Conservation (phyloP, 2,797 vertebrate species). For the Tympanoctomys barrerae region DNA sequence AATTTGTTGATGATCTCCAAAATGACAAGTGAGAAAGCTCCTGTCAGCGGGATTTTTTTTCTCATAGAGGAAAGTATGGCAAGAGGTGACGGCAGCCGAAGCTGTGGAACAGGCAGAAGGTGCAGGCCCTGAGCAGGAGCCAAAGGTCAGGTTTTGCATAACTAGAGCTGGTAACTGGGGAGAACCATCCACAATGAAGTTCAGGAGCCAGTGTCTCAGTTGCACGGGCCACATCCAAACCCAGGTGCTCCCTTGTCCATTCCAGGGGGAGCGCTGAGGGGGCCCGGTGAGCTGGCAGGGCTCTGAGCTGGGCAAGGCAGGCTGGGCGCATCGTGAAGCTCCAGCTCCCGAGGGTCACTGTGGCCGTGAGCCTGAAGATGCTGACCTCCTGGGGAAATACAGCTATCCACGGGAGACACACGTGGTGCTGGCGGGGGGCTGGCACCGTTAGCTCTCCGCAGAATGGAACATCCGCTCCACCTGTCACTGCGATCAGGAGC, state of each 20-base stretch:
- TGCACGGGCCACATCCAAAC: background rate
- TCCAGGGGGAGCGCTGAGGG: background rate
- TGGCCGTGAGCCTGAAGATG: fast-evolving
- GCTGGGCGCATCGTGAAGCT: fast-evolving
- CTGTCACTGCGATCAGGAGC: background rate
- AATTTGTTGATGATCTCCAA: conserved; percentile 85
- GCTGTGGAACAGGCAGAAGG: conserved; percentile 67
- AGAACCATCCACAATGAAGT: conserved; percentile 40
- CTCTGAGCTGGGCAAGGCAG: fast-evolving
- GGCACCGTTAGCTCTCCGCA: background rate
- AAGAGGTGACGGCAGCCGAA: conserved; percentile 67
- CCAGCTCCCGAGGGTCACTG: background rate
- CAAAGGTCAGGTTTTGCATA: conserved; percentile 67
- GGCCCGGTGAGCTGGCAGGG: fast-evolving
- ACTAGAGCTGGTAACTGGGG: background rate
- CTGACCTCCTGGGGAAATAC: background rate
- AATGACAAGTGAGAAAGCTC: conserved; percentile 84
- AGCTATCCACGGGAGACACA: background rate
- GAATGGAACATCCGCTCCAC: background rate
- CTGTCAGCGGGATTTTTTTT: conserved; percentile 83
- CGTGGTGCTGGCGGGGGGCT: background rate
- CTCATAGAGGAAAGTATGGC: conserved; percentile 71
- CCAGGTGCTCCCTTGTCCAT: fast-evolving
- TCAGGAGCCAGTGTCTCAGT: background rate
- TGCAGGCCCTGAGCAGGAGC: conserved; percentile 63